Evolutionary conservation across 2,888 invertebrate genomes (phyloP), one percentile per base, ranked within the genome.

Genomic region (Ceriagrion tenellum): DNA sequence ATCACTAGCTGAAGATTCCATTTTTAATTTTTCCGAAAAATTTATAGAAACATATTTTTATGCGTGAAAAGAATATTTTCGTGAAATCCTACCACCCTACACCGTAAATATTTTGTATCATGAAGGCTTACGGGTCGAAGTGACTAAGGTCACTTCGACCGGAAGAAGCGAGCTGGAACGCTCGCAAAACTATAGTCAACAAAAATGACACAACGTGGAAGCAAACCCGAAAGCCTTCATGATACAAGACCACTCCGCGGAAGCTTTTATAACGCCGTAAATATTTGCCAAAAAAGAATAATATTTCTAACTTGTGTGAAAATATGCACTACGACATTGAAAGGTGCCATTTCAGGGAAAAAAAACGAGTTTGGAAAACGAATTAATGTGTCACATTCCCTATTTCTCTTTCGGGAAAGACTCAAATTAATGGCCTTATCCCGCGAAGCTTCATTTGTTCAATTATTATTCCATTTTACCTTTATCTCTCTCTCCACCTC

Each of bases 361-460:
- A 30, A 30, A 81, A 35, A 13, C 1, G 18, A 13, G 35, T 20
- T 20, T 18, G 93, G 35, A 93, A 93, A 93, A 93, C 40, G 55
- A 93, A 93, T 93, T 93, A 63, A 93, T n/a, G 93, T 40, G 93
- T 63, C 93, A 63, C 69, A 93, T 69, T 93, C 93, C 69, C 26
- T 74, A 30, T 13, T 74, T 30, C 93, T 26, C 69, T 93, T 55
- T 26, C 93, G 69, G 40, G 20, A 59, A 47, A 18, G 69, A 69
- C 69, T 63, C 93, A 93, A 93, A 93, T 93, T 93, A 93, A 93
- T 93, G 2, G 93, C 93, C 69, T 47, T 74, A 26, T 89, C 89
- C 89, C 89, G 89, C 47, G 93, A 93, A 93, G 74, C 93, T 93
- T 93, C 56, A 93, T 93, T 93, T 69, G 93, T 69, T 93, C 69